These are phyloP conservation scores for Papilio demoleus DNA, from an alignment of 2,888 invertebrate genomes.

Conservation along the genomic window DNA sequence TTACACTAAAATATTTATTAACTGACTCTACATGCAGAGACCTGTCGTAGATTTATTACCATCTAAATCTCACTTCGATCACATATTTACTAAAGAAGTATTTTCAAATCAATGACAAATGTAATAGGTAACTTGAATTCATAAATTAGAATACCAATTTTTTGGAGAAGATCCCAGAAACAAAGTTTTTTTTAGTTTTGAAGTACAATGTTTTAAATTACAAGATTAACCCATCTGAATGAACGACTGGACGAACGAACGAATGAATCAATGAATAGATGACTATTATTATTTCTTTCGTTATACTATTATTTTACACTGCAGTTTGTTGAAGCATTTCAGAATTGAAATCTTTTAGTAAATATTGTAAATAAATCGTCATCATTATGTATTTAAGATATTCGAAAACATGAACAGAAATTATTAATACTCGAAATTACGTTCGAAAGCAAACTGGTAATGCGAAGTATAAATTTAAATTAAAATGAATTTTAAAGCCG, in stretches of 20 bases:
- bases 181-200: too few relatives aligned
- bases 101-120: background rate
- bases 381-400: background rate
- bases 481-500: constrained; percentile 4
- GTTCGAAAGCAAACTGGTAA: background rate
- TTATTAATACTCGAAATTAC: constrained; percentile 12
- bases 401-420: background rate
- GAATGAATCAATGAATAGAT: too few relatives aligned
- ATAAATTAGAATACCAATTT: too few relatives aligned
- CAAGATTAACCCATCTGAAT: too few relatives aligned
- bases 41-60: constrained; percentile 17
- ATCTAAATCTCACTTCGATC: background rate
- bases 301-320: too few relatives aligned
- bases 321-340: too few relatives aligned
- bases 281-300: too few relatives aligned
- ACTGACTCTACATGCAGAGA: background rate
- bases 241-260: too few relatives aligned
- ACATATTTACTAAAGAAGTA: background rate
- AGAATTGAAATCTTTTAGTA: background rate
- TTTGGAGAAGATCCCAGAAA: too few relatives aligned
- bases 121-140: too few relatives aligned
- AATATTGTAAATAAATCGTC: background rate
- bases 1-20: constrained; percentile 25
- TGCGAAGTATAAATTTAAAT: constrained; percentile 8
- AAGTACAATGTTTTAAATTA: too few relatives aligned